Evolutionary conservation across 2,797 vertebrate genomes (phyloP).

Genomic region (Pangasius sanitwongsei): DNA sequence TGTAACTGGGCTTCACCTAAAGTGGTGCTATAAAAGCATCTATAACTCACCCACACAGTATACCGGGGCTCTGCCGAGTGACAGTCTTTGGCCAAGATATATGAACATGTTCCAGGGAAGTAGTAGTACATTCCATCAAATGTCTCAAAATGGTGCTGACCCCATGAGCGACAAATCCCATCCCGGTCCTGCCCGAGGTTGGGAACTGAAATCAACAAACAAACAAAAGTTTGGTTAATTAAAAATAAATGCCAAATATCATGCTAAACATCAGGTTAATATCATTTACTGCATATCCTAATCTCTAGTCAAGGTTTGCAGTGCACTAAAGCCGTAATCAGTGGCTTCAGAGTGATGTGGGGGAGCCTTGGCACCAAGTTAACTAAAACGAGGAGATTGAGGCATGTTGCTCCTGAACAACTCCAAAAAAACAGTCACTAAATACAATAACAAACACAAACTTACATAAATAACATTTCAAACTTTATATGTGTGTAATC

Average conservation of each 20-base stretch:
- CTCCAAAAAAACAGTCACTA: neutral
- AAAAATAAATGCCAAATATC: neutral
- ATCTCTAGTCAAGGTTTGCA: neutral
- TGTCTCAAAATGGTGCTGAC: conserved; percentile 96
- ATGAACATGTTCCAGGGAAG: conserved; percentile 95
- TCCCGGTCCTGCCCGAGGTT: conserved; percentile 93
- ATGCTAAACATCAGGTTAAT: neutral
- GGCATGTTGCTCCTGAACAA: neutral
- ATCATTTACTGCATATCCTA: neutral
- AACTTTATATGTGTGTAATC: neutral
- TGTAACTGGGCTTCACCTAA: conserved; percentile 6
- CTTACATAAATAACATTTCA: neutral
- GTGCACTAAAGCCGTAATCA: neutral
- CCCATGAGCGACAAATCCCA: conserved; percentile 96
- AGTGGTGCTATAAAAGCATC: neutral
- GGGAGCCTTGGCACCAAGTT: neutral
- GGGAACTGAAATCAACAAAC: conserved; percentile 78
- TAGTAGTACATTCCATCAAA: conserved; percentile 99
- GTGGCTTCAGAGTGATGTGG: neutral
- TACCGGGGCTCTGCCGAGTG: conserved; percentile 85
- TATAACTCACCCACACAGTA: conserved; percentile 91
- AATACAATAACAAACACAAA: neutral
- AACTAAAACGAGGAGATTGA: neutral
- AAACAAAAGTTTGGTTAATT: neutral
- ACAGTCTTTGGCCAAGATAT: conserved; percentile 95